Percentiles rank a stretch among this genome's conserved stretches.
Evolutionary conservation across 2,113 vertebrate species (phyloP).

Genomic region (Amphiprion ocellaris): DNA sequence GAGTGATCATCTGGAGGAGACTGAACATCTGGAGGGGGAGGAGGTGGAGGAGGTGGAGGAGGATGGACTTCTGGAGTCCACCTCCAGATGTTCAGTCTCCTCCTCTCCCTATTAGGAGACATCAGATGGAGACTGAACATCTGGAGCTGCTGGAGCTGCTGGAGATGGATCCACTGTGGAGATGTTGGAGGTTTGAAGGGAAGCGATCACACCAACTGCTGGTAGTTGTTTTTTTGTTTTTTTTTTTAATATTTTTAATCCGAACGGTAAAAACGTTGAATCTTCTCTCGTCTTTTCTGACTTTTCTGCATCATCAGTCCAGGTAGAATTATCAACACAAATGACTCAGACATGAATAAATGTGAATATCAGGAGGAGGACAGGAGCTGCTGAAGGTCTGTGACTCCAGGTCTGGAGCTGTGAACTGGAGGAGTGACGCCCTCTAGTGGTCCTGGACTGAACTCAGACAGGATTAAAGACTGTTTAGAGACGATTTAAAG

Average conservation of each 20-base stretch:
- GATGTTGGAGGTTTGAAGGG: too few species aligned
- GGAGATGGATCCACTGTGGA: too few species aligned
- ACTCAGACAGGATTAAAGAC: conserved; percentile 19
- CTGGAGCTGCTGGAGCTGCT: conserved; percentile 32
- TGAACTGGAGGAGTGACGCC: conserved; percentile 45
- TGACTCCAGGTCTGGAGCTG: conserved; percentile 17
- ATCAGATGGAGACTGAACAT: background rate
- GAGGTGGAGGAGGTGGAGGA: background rate
- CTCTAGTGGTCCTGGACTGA: conserved; percentile 70
- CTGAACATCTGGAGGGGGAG: conserved; percentile 52
- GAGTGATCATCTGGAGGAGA: too few species aligned
- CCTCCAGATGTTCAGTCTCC: too few species aligned
- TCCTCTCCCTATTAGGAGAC: conserved; percentile 89
- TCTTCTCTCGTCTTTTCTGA: conserved; percentile 55
- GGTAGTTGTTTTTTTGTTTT: conserved; percentile 69
- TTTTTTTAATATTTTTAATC: conserved; percentile 53
- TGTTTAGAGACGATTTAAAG: conserved; percentile 38
- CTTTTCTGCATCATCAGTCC: conserved; percentile 66
- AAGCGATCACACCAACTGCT: conserved; percentile 51
- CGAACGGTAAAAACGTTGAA: conserved; percentile 36
- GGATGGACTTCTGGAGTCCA: conserved; percentile 45
- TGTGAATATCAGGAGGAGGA: conserved; percentile 7
- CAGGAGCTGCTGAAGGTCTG: conserved; percentile 46
- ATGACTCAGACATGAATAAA: conserved; percentile 45
- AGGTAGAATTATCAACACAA: conserved; percentile 48